Evolutionary conservation across 2,113 vertebrate genomes (phyloP).

Genomic region (Chloebia gouldiae): DNA sequence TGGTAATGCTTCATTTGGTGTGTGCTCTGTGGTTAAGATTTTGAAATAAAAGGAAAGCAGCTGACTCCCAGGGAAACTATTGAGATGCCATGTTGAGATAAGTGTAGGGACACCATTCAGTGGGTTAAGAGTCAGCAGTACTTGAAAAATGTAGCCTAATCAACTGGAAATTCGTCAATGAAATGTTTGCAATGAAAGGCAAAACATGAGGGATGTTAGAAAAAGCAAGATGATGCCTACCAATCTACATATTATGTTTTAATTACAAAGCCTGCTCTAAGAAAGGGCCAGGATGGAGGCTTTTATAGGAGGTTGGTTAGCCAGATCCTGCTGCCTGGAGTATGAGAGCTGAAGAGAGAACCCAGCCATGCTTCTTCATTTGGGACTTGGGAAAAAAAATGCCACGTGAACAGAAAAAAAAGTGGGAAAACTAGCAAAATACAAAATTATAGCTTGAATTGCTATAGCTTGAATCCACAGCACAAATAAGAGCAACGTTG

Average conservation of each 20-base stretch:
- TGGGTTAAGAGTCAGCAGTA: not conserved
- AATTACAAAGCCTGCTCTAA: not conserved
- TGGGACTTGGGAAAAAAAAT: not conserved
- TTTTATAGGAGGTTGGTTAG: not conserved
- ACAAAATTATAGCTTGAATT: not conserved
- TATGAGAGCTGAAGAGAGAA: not conserved
- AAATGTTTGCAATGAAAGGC: not conserved
- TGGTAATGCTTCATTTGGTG: not conserved
- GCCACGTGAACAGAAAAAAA: not conserved
- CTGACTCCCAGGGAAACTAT: not conserved
- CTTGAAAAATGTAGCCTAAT: not conserved
- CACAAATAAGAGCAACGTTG: not conserved
- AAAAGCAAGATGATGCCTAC: not conserved
- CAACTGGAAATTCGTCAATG: not conserved
- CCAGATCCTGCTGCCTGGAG: not conserved
- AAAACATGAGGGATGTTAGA: not conserved
- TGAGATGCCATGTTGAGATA: not conserved
- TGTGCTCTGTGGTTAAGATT: not conserved
- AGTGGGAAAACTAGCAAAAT: not conserved
- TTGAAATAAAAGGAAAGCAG: not conserved
- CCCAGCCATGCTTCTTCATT: not conserved
- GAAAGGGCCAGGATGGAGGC: not conserved
- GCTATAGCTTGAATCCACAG: not conserved
- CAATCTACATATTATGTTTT: not conserved
- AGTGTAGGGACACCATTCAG: rapidly evolving